These are phyloP conservation scores for Cantharis flavilabris DNA, from an alignment of 2,888 invertebrate species.

Conservation along the genomic window DNA sequence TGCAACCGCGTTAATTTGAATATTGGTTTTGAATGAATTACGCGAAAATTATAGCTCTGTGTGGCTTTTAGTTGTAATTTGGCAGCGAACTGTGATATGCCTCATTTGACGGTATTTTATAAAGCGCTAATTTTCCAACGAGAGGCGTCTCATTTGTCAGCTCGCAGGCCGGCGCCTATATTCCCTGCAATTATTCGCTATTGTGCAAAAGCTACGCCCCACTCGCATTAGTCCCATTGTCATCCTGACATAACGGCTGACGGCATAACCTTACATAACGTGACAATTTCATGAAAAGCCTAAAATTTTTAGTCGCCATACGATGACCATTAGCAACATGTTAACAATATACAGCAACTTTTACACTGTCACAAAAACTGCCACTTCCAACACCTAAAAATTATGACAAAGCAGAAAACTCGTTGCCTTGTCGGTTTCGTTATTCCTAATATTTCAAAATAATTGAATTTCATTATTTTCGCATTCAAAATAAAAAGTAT, in stretches of 20 bases:
- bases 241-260: constrained; percentile 25
- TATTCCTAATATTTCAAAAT: neutral
- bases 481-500: neutral
- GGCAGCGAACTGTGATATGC: constrained; percentile 34
- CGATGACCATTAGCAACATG: neutral
- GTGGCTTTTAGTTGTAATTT: constrained; percentile 36
- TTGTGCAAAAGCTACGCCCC: constrained; percentile 43
- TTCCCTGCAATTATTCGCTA: constrained; percentile 48
- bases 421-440: neutral
- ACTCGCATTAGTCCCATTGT: constrained; percentile 48
- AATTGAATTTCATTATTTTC: neutral
- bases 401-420: neutral
- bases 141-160: constrained; percentile 42
- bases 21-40: constrained; percentile 31
- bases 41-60: constrained; percentile 27
- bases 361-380: neutral
- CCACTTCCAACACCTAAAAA: neutral
- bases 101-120: constrained; percentile 40
- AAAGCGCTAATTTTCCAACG: constrained; percentile 41
- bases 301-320: neutral
- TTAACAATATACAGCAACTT: neutral
- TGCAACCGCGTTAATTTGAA: constrained; percentile 19
- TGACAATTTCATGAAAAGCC: constrained; percentile 20
- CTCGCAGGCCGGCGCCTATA: constrained; percentile 37
- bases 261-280: constrained; percentile 31